These are phyloP conservation scores for Plestiodon gilberti DNA, from an alignment of 2,113 vertebrate species.

Conservation along the genomic window DNA sequence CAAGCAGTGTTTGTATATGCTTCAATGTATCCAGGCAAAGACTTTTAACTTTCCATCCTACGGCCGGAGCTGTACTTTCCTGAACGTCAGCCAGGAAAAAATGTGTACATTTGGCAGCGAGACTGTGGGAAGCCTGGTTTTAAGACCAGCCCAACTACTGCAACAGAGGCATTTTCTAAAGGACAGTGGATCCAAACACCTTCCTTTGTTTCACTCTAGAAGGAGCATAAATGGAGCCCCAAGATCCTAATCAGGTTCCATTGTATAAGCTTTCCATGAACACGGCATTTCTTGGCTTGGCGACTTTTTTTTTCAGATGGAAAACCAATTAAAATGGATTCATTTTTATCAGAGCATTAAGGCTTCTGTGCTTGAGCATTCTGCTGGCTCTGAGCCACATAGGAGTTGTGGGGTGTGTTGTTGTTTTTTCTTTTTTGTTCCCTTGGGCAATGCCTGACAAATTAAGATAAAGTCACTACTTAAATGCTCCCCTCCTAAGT, in stretches of 20 bases:
- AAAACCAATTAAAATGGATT: slow-evolving; percentile 81
- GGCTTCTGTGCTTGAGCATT: slow-evolving; percentile 65
- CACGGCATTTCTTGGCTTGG: slow-evolving; percentile 72
- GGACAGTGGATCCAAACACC: slow-evolving; percentile 76
- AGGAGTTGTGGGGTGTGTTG: not conserved
- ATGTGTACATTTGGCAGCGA: slow-evolving; percentile 87
- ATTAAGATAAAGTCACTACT: slow-evolving; percentile 88
- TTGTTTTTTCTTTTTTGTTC: slow-evolving; percentile 58
- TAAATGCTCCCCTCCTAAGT: slow-evolving; percentile 81
- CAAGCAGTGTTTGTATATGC: slow-evolving; percentile 85
- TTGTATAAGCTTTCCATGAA: slow-evolving; percentile 80
- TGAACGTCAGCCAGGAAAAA: slow-evolving; percentile 97
- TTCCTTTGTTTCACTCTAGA: slow-evolving; percentile 78
- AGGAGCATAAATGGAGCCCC: slow-evolving; percentile 70
- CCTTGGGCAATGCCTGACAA: slow-evolving; percentile 82
- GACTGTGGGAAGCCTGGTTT: slow-evolving; percentile 90
- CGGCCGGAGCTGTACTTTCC: slow-evolving; percentile 92
- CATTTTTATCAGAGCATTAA: slow-evolving; percentile 79
- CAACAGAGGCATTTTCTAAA: slow-evolving; percentile 81
- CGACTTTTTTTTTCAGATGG: slow-evolving; percentile 75
- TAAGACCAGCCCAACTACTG: slow-evolving; percentile 77
- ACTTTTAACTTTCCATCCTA: slow-evolving; percentile 93
- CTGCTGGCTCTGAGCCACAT: slow-evolving; percentile 72
- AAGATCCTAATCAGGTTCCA: slow-evolving; percentile 77
- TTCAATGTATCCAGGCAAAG: slow-evolving; percentile 93